A percentile compares a stretch with the other conserved stretches of the same genome.
These are phyloP conservation scores for Drosophila repletoides DNA, from an alignment of 1,140 invertebrate genomes.

Conservation along the genomic window DNA sequence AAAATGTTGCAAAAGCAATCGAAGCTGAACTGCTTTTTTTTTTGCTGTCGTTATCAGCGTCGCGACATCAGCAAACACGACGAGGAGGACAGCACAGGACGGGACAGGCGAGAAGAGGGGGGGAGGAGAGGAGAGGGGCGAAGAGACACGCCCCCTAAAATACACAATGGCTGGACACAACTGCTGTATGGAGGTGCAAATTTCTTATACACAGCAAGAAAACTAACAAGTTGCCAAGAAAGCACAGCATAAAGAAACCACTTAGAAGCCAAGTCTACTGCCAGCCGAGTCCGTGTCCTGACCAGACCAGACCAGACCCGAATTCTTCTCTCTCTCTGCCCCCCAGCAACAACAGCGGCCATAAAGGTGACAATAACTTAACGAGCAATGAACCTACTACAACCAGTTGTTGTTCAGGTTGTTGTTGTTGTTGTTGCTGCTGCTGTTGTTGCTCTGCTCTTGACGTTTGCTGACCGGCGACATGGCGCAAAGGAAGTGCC, in stretches of 20 bases:
- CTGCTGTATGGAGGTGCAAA: slow-evolving; percentile 39
- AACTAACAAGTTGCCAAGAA: slow-evolving; percentile 43
- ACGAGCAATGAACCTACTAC: slow-evolving; percentile 75
- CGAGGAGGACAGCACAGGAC: slow-evolving; percentile 18
- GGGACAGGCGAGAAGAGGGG: not conserved
- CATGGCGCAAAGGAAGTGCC: slow-evolving; percentile 74
- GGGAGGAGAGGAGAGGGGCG: too few species aligned
- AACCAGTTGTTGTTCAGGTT: slow-evolving; percentile 18
- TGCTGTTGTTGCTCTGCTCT: slow-evolving; percentile 28
- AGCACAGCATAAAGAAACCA: slow-evolving; percentile 31
- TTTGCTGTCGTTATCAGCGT: slow-evolving; percentile 46
- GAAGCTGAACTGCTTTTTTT: too few species aligned
- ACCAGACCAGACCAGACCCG: slow-evolving; percentile 54
- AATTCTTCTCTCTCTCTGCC: too few species aligned
- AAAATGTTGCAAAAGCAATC: slow-evolving; percentile 21
- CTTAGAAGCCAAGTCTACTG: slow-evolving; percentile 49
- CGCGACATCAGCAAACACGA: slow-evolving; percentile 37
- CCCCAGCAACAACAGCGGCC: too few species aligned
- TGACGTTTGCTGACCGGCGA: slow-evolving; percentile 60
- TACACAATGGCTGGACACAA: slow-evolving; percentile 9
- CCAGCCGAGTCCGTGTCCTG: slow-evolving; percentile 72
- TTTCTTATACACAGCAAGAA: slow-evolving; percentile 14
- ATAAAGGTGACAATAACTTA: slow-evolving; percentile 80
- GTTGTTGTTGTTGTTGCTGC: slow-evolving; percentile 37
- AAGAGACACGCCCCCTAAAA: slow-evolving; percentile 12